Conservation (phyloP, 2,113 vertebrate genomes). For the Turdus rufiventris region DNA sequence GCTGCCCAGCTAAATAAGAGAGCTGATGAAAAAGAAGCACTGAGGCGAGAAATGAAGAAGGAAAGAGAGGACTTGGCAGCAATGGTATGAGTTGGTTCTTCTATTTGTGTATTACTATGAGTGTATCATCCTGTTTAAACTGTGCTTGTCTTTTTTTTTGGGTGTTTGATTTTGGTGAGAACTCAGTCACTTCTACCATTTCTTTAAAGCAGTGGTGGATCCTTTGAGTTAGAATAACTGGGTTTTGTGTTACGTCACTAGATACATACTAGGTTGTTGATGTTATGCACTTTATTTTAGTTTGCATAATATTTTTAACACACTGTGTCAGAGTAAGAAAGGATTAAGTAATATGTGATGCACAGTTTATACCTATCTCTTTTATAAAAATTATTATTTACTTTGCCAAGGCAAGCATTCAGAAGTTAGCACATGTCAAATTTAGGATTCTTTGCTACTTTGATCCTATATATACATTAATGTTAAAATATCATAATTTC, state of each 20-base stretch:
- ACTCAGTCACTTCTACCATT: not conserved
- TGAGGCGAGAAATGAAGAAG: constrained; percentile 74
- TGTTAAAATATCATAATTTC: not conserved
- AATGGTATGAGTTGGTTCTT: constrained; percentile 67
- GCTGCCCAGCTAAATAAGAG: constrained; percentile 75
- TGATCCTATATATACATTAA: not conserved
- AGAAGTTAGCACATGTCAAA: not conserved
- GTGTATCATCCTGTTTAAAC: not conserved
- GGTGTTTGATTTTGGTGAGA: not conserved
- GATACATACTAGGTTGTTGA: not conserved
- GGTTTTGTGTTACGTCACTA: not conserved
- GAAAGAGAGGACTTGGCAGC: constrained; percentile 77
- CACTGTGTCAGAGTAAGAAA: not conserved
- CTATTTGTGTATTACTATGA: not conserved
- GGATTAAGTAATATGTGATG: not conserved
- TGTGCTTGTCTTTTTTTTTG: not conserved
- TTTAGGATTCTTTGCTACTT: not conserved
- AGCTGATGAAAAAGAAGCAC: constrained; percentile 74
- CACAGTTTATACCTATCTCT: not conserved
- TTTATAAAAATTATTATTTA: not conserved
- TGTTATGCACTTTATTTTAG: not conserved
- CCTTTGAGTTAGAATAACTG: not conserved
- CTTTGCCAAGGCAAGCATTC: not conserved
- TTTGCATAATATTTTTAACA: not conserved
- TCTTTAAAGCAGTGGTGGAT: not conserved